Evolutionary conservation across 1,140 invertebrate species (phyloP), one percentile per base, ranked within the genome.

Genomic region (Oryzaephilus surinamensis): DNA sequence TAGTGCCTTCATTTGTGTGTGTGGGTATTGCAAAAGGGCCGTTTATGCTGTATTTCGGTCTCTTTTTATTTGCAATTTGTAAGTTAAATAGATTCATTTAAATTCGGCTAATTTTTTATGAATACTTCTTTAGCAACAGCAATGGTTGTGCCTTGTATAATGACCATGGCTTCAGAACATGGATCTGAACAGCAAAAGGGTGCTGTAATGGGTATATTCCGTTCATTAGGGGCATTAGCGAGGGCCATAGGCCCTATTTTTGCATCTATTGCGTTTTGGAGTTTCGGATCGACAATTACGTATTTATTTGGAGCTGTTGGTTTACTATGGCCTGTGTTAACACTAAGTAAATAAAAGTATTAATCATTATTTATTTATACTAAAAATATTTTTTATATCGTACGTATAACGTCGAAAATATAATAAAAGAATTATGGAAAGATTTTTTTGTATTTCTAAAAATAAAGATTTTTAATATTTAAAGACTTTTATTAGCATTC

Each of bases 111-210:
- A 20, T 21, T 16, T 6, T 24, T 12, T 13, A 7, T 6, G 11
- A 29, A 6, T 36, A n/a, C 8, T 14, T 33, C 59, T 62, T 15
- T 53, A 91, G 88, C 91, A 7, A 94, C 93, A 2, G 86, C 91
- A 3, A 84, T 92, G 62, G 89, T 93, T 27, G 91, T 97, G 6
- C 92, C 93, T 14, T 95, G 91, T 60, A 71, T 97, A 58, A 96
- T 86, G 45, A 87, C 91, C 7, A 62, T 94, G 57, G 87, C 90
- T 0, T 90, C 91, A 4, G 71, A 77, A 40, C 79, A 84, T 62
- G 87, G 90, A 4, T 72, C 79, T 13, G 73, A 72, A 35, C 77
- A 83, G 56, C 85, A 95, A 57, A 95, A 96, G 60, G 95, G 95
- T 12, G 79, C 81, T 6, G 81, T 94, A 38, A 78, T 96, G 49